Conservation (phyloP, 2,888 invertebrate species). For the Deilephila porcellus region DNA sequence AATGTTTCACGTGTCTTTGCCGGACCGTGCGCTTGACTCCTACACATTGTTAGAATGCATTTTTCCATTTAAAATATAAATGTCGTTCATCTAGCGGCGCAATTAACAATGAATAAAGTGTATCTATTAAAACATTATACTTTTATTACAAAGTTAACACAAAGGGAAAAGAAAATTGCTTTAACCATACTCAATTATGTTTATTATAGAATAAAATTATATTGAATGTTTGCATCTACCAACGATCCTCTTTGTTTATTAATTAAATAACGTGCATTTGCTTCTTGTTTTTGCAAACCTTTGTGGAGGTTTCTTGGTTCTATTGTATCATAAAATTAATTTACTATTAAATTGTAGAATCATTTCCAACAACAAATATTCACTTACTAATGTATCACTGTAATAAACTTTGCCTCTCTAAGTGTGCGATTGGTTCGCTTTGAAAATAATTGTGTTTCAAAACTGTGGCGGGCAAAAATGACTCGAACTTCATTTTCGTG, state of each 20-base stretch:
- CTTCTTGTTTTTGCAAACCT: too few species aligned
- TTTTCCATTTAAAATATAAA: neutral
- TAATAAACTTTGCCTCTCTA: neutral
- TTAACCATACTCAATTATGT: neutral
- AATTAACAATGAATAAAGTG: neutral
- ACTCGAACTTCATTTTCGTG: neutral
- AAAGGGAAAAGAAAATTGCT: neutral
- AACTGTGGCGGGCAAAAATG: neutral
- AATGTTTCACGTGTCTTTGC: constrained; percentile 8
- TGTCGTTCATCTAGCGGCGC: neutral
- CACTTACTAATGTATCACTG: too few species aligned
- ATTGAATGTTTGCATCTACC: too few species aligned
- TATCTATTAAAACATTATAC: neutral
- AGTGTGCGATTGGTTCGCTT: neutral
- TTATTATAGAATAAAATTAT: neutral
- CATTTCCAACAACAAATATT: too few species aligned
- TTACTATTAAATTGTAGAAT: too few species aligned
- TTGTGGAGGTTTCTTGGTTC: too few species aligned
- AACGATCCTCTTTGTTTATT: too few species aligned
- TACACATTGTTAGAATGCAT: neutral
- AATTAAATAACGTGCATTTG: too few species aligned
- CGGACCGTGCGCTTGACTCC: constrained; percentile 4
- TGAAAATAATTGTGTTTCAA: neutral
- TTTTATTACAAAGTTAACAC: neutral
- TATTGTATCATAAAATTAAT: too few species aligned